Percentiles rank a stretch among this genome's conserved stretches.
These are phyloP conservation scores for Odontamblyopus lacepedii DNA, from an alignment of 2,797 vertebrate genomes.

Conservation along the genomic window DNA sequence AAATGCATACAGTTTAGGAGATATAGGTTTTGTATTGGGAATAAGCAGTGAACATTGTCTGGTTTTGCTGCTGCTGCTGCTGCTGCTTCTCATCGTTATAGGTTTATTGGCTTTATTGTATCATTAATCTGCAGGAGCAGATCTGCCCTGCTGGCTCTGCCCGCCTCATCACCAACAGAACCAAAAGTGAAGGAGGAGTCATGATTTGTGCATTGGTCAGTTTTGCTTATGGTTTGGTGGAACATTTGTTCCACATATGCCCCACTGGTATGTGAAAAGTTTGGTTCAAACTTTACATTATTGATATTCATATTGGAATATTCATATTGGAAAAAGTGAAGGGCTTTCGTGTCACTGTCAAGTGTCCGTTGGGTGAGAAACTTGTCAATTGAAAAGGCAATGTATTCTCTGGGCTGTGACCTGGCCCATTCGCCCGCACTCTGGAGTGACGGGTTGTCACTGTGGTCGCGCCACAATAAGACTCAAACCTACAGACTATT, in stretches of 20 bases:
- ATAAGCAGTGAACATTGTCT: not conserved
- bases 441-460: conserved; percentile 87
- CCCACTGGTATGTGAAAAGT: not conserved
- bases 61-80: not conserved
- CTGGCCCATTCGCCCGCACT: conserved; percentile 42
- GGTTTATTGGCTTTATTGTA: not conserved
- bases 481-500: conserved; percentile 80
- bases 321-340: conserved; percentile 7
- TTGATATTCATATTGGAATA: conserved; percentile 4
- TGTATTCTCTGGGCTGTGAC: conserved; percentile 53
- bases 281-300: conserved; percentile 10
- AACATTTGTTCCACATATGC: not conserved
- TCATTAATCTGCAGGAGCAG: not conserved
- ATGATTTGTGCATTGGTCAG: not conserved
- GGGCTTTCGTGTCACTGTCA: conserved; percentile 32
- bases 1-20: not conserved
- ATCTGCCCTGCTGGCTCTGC: not conserved
- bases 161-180: not conserved
- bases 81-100: too few relatives aligned
- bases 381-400: conserved; percentile 81
- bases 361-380: conserved; percentile 51
- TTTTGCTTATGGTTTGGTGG: not conserved
- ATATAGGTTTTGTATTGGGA: not conserved
- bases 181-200: not conserved
- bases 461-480: conserved; percentile 87